A percentile compares a stretch with the other conserved stretches of the same genome.
phyloP scores from a whole-genome alignment of 2,888 invertebrate species.

The Timema podura region DNA sequence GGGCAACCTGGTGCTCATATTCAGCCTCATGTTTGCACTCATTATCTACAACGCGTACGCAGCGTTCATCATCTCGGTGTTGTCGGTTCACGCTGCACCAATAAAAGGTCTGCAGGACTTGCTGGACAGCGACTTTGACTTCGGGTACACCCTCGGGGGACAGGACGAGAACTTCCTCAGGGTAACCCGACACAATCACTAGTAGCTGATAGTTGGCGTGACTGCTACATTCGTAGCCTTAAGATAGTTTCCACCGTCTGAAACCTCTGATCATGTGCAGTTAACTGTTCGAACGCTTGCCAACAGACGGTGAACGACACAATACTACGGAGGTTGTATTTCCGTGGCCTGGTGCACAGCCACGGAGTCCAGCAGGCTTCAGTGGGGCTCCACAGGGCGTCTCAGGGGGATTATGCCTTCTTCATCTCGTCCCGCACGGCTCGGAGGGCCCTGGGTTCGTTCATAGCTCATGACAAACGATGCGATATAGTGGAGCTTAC shows the following conservation, averaged over 20 bases:
- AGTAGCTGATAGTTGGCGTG: too few species aligned
- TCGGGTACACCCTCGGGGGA: conserved; percentile 57
- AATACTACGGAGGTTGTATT: conserved; percentile 26
- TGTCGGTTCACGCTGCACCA: conserved; percentile 54
- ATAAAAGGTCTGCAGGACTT: conserved; percentile 58
- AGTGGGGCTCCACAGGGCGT: conserved; percentile 53
- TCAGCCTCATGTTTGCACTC: conserved; percentile 56
- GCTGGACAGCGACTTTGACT: conserved; percentile 54
- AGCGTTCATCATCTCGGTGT: conserved; percentile 61
- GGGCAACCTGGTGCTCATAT: conserved; percentile 55
- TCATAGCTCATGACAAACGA: conserved; percentile 43
- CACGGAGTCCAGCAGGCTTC: conserved; percentile 50
- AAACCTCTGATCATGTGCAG: too few species aligned
- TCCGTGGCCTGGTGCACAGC: conserved; percentile 43
- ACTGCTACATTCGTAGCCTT: too few species aligned
- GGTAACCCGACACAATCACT: conserved; percentile 42
- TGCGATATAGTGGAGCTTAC: conserved; percentile 56
- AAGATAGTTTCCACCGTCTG: too few species aligned
- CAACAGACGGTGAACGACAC: conserved; percentile 25
- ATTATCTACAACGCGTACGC: conserved; percentile 63
- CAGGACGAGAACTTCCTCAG: conserved; percentile 60
- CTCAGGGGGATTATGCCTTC: conserved; percentile 56
- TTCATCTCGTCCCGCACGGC: conserved; percentile 60
- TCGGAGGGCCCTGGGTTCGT: conserved; percentile 48
- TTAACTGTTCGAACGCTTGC: not conserved